Percentiles rank a stretch among this genome's conserved stretches.
Conservation (phyloP, 1,140 invertebrate genomes). For the Drosophila lowei region DNA sequence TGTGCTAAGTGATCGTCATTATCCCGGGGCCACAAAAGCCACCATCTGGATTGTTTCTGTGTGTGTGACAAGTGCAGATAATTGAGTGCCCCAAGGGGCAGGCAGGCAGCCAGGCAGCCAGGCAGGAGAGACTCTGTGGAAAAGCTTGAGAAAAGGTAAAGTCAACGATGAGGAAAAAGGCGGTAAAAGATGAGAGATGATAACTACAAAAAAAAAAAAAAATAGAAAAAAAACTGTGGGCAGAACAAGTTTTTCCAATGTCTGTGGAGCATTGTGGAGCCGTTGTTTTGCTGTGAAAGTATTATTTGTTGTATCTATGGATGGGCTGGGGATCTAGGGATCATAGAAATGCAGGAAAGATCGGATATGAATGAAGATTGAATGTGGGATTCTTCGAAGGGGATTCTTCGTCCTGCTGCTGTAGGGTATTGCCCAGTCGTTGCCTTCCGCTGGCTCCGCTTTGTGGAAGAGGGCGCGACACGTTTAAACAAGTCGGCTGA, state of each 20-base stretch:
- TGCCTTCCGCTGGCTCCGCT: too few species aligned
- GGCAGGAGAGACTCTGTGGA: not conserved
- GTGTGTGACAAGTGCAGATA: constrained; percentile 44
- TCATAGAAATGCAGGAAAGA: too few species aligned
- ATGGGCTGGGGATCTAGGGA: too few species aligned
- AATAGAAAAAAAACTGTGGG: too few species aligned
- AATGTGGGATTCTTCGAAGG: too few species aligned
- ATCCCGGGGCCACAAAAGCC: constrained; percentile 20
- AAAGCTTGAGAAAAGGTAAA: constrained; percentile 23
- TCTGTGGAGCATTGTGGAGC: too few species aligned
- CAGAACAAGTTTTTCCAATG: too few species aligned
- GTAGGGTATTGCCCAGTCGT: not conserved
- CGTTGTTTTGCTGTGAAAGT: too few species aligned
- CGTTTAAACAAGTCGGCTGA: constrained; percentile 46
- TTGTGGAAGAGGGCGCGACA: constrained; percentile 18
- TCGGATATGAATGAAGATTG: too few species aligned
- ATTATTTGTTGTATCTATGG: too few species aligned
- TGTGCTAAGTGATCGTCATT: constrained; percentile 44
- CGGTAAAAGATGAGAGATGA: constrained; percentile 17
- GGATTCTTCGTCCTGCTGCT: not conserved
- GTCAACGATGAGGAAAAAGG: constrained; percentile 8
- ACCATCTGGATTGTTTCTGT: constrained; percentile 16
- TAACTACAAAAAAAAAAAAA: constrained; percentile 2
- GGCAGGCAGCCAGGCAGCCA: not conserved
- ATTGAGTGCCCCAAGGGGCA: constrained; percentile 34